These are phyloP conservation scores for Potamilus streckersoni DNA, from an alignment of 1,140 invertebrate species.

Conservation along the genomic window DNA sequence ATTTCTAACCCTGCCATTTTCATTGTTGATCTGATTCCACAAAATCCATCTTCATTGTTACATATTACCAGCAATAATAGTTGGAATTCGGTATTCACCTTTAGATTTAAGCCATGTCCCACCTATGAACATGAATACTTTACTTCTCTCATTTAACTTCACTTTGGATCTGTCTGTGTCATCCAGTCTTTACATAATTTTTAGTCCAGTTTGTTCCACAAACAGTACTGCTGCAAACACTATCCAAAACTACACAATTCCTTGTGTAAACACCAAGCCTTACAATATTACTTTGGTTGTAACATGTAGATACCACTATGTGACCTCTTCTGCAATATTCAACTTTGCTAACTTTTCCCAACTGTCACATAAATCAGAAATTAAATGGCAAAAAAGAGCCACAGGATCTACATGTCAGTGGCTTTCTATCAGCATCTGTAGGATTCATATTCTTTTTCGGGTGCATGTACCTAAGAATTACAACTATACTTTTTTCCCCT, in stretches of 20 bases:
- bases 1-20: slow-evolving; percentile 34
- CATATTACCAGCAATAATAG: slow-evolving; percentile 15
- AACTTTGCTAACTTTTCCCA: slow-evolving; percentile 35
- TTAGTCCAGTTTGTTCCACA: slow-evolving; percentile 27
- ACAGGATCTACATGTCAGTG: slow-evolving; percentile 32
- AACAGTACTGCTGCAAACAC: slow-evolving; percentile 36
- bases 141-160: slow-evolving; percentile 5
- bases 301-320: slow-evolving; percentile 31
- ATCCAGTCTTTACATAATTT: slow-evolving; percentile 10
- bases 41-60: slow-evolving; percentile 28
- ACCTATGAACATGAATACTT: slow-evolving; percentile 34
- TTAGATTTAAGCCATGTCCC: slow-evolving; percentile 21
- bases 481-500: not conserved
- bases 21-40: slow-evolving; percentile 30
- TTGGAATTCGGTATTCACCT: slow-evolving; percentile 10
- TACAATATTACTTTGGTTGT: slow-evolving; percentile 19
- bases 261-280: slow-evolving; percentile 28
- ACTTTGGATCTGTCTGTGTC: slow-evolving; percentile 12
- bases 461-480: too few species aligned
- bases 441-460: slow-evolving; percentile 27
- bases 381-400: slow-evolving; percentile 36
- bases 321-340: slow-evolving; percentile 26
- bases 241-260: slow-evolving; percentile 34
- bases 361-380: slow-evolving; percentile 37
- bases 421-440: slow-evolving; percentile 19